phyloP scores from a whole-genome alignment of 92 coral and sea anemone species.

The Desmophyllum pertusum region DNA sequence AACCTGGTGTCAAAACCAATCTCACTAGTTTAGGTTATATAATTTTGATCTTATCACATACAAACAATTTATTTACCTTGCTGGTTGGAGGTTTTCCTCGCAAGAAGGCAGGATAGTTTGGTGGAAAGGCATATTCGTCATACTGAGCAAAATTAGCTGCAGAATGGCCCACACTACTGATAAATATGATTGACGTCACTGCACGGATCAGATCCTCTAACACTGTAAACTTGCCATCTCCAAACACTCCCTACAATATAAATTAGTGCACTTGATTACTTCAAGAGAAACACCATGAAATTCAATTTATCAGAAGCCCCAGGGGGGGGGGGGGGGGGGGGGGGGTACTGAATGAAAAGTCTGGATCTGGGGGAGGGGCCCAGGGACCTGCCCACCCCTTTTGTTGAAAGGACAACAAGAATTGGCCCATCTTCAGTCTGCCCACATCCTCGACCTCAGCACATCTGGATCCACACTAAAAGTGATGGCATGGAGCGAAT shows the following conservation, averaged over 20 bases:
- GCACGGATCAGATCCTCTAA: slow-evolving; percentile 80
- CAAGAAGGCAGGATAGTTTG: slow-evolving; percentile 95
- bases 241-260: slow-evolving; percentile 83
- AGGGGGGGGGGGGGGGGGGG: too few relatives aligned
- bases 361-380: too few relatives aligned
- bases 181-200: slow-evolving; percentile 86
- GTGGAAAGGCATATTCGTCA: slow-evolving; percentile 96
- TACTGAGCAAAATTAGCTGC: slow-evolving; percentile 98
- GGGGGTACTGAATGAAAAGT: too few relatives aligned
- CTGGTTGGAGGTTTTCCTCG: slow-evolving; percentile 88
- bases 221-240: slow-evolving; percentile 83
- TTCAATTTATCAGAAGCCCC: neutral
- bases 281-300: neutral
- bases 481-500: too few relatives aligned
- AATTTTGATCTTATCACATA: neutral
- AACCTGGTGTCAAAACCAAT: neutral
- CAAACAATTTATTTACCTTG: slow-evolving; percentile 62
- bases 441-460: too few relatives aligned
- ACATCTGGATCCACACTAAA: too few relatives aligned
- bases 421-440: too few relatives aligned
- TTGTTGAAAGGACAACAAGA: too few relatives aligned
- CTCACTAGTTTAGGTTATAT: neutral
- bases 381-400: too few relatives aligned
- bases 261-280: neutral
- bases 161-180: slow-evolving; percentile 93